phyloP scores from a whole-genome alignment of 2,797 vertebrate genomes.

The Cossypha caffra region DNA sequence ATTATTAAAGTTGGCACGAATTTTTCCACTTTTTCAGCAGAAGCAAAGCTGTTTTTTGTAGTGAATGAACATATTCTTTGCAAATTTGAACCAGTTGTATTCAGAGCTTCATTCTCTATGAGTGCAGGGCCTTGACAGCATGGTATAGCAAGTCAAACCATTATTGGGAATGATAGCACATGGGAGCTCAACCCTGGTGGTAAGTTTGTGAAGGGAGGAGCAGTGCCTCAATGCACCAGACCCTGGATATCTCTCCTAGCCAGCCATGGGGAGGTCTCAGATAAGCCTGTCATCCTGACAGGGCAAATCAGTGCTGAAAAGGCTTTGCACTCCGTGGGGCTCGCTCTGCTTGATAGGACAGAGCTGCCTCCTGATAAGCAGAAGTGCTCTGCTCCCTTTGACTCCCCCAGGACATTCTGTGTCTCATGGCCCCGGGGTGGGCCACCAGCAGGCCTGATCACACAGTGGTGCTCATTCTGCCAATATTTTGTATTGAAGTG shows the following conservation, averaged over 20 bases:
- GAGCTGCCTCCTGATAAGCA: constrained; percentile 49
- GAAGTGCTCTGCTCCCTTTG: constrained; percentile 2
- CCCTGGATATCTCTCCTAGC: constrained; percentile 18
- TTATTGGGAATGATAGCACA: neutral
- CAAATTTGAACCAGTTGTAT: neutral
- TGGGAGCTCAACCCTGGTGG: neutral
- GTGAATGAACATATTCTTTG: neutral
- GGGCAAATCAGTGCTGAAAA: constrained; percentile 50
- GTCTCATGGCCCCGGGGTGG: fast-evolving
- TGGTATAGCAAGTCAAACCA: neutral
- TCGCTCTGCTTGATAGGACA: neutral
- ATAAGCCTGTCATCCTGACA: constrained; percentile 61
- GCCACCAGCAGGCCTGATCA: neutral
- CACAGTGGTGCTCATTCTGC: fast-evolving
- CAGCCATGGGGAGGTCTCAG: constrained; percentile 25
- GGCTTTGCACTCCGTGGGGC: neutral
- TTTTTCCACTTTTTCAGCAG: neutral
- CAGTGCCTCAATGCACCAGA: neutral
- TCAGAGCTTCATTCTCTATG: neutral
- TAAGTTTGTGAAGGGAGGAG: neutral
- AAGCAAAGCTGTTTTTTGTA: neutral
- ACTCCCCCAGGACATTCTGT: neutral
- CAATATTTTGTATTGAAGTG: neutral
- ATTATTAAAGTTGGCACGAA: neutral
- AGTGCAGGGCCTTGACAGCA: fast-evolving